Base-by-base conservation (phyloP, 2,888 invertebrate genomes). In the Nephrotoma guestfalica region DNA sequence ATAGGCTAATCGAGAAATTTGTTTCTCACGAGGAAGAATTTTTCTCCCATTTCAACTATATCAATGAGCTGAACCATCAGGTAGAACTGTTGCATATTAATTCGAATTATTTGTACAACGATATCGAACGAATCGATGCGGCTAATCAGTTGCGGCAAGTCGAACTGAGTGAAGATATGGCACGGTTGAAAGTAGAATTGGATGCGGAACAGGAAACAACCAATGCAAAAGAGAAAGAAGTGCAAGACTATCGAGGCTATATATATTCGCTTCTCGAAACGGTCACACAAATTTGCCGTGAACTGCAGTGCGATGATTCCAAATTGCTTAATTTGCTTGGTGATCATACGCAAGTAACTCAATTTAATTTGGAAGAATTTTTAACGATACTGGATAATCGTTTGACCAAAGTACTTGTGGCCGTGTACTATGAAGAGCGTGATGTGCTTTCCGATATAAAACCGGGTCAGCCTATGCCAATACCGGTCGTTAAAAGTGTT, bases 281-380 rank as follows among this genome's bases (percentile, higher is more conserved):
- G n/a, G 88, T 91, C 3, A 89, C 89, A 42, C 88, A 88, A 0
- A 88, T 91, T 0, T 90, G 91, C 87, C 92, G 92, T 45, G 89
- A 93, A 85, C 91, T 93, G 13, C 91, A 91, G 88, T 92, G 93
- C 86, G 93, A 94, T 89, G 89, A 90, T 86, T 89, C 92, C 15
- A 93, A 94, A 86, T 88, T 93, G 86, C 87, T 93, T 87, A 88
- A 93, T 0, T 90, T 93, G 13, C 89, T 94, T 71, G 91, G 94
- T n/a, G 91, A 94, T 91, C 91, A 95, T 91, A 90, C 92, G 88
- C 91, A 93, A 88, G 90, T 95, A 89, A 91, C 94, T 90, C 92
- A 92, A 71, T 92, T 93, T 90, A 94, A 94, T 89, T 92, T 93
- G 2, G 88, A 90, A 30, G 92, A 92, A 87, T 93, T 93, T 89